Base-by-base conservation (phyloP, 1,140 invertebrate genomes). In the Tribolium castaneum region DNA sequence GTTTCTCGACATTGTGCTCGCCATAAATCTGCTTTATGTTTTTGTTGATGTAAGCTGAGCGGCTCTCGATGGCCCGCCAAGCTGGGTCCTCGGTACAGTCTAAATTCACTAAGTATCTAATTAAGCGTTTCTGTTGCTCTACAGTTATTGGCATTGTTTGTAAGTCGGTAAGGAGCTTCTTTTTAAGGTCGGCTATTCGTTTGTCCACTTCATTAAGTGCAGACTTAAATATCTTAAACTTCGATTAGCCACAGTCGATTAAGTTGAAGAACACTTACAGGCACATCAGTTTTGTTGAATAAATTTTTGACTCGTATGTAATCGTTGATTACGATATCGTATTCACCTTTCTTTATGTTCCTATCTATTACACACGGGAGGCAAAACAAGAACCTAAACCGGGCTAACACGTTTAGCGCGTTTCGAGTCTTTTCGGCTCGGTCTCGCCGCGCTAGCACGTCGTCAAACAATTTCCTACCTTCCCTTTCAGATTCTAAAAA, bases 271-370 rank as follows among this genome's bases (percentile, higher is more conserved):
- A 90, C 87, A 90, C 90, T 90, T 89, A 91, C 92, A 87, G 91
- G 91, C 3, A 99, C 92, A 86, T 99, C 96, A 25, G 96, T 98
- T 86, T 98, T 96, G 78, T 96, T 94, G 90, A 99, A 99, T 7
- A 99, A 89, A 85, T 98, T 97, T 85, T 97, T 98, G 3, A 97
- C 98, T 84, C 98, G 90, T 0, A 96, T 94, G 86, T 99, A 99
- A 87, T 99, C 98, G 86, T 98, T 99, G 70, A 99, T 98, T 14
- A 99, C 96, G 16, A 98, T 91, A 87, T 99, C 97, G 86, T 98
- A 99, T 85, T 99, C 98, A 56, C 96, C 97, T 84, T 95, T 94
- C 81, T 94, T 91, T 77, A 99, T 97, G 83, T 98, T 98, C 75
- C 93, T 93, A 80, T 99, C 96, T 72, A 99, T 99, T 70, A 94